Percentiles rank a stretch among this genome's conserved stretches.
Evolutionary conservation across 92 coral and sea anemone species (phyloP).

Genomic region (Porites cylindrica): DNA sequence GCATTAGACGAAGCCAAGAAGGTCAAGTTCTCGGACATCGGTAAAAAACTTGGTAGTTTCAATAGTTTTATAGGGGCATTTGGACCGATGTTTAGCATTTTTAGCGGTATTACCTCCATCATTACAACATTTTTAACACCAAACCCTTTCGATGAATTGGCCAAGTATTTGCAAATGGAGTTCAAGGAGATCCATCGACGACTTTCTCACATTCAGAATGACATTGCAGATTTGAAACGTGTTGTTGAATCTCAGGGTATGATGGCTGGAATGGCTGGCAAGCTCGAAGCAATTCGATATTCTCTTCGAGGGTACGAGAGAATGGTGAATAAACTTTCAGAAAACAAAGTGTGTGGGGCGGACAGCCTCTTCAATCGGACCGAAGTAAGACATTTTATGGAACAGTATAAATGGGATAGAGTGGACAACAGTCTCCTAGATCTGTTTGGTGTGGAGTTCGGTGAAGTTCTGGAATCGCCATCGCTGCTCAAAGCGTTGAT

Average conservation of each 20-base stretch:
- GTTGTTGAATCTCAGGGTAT: slow-evolving; percentile 1
- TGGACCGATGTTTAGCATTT: slow-evolving; percentile 32
- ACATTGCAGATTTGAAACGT: slow-evolving; percentile 36
- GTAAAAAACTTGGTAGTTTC: slow-evolving; percentile 4
- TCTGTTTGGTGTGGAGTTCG: slow-evolving; percentile 55
- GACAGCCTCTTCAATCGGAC: slow-evolving; percentile 4
- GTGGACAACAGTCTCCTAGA: slow-evolving; percentile 61
- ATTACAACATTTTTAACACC: slow-evolving; percentile 45
- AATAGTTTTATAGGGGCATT: slow-evolving; percentile 18
- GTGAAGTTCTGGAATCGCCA: slow-evolving; percentile 55
- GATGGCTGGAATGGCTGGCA: slow-evolving; percentile 25
- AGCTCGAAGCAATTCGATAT: slow-evolving; percentile 35
- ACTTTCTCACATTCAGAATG: slow-evolving; percentile 25
- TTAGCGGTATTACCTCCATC: slow-evolving; percentile 42
- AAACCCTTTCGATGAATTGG: slow-evolving; percentile 44
- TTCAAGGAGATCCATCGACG: slow-evolving; percentile 47
- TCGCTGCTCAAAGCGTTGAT: slow-evolving; percentile 46
- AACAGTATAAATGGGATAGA: neutral
- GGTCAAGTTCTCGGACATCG: neutral
- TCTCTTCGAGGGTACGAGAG: slow-evolving; percentile 18
- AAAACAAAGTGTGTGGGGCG: slow-evolving; percentile 32
- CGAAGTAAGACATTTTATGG: slow-evolving; percentile 44
- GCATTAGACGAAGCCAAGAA: neutral
- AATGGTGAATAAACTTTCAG: slow-evolving; percentile 32
- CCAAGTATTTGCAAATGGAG: slow-evolving; percentile 41